These are phyloP conservation scores for Leucopsar rothschildi DNA, from an alignment of 2,113 vertebrate species.

Conservation along the genomic window DNA sequence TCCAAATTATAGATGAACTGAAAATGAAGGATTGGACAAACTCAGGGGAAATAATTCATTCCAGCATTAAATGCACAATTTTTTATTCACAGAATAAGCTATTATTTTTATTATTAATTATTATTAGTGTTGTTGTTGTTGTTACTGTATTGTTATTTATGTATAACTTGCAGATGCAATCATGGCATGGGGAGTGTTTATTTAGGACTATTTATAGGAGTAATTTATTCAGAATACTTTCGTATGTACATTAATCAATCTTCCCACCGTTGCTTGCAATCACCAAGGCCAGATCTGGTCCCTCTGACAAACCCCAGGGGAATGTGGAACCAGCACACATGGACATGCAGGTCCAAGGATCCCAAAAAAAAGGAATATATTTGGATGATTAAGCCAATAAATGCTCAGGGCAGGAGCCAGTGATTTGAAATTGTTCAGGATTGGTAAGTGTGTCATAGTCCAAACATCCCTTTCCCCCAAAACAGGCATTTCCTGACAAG, in stretches of 20 bases:
- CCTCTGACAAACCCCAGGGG: neutral
- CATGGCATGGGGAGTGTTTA: neutral
- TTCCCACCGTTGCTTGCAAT: neutral
- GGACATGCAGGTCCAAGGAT: neutral
- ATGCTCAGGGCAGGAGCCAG: neutral
- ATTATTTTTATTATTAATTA: neutral
- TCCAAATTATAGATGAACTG: neutral
- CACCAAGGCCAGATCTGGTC: neutral
- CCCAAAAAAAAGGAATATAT: neutral
- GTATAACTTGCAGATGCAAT: neutral
- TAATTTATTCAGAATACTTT: neutral
- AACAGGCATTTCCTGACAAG: neutral
- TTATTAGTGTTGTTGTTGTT: neutral
- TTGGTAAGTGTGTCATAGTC: accelerated
- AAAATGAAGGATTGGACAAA: neutral
- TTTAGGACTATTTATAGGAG: neutral
- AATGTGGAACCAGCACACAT: neutral
- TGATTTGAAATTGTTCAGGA: neutral
- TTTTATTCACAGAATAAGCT: neutral
- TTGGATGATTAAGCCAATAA: neutral
- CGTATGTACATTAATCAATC: neutral
- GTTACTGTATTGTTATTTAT: neutral
- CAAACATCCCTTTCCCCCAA: neutral
- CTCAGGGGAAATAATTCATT: neutral
- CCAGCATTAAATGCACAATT: neutral